Evolutionary conservation across 2,113 vertebrate species (phyloP).

Genomic region (Vanacampus margaritifer): DNA sequence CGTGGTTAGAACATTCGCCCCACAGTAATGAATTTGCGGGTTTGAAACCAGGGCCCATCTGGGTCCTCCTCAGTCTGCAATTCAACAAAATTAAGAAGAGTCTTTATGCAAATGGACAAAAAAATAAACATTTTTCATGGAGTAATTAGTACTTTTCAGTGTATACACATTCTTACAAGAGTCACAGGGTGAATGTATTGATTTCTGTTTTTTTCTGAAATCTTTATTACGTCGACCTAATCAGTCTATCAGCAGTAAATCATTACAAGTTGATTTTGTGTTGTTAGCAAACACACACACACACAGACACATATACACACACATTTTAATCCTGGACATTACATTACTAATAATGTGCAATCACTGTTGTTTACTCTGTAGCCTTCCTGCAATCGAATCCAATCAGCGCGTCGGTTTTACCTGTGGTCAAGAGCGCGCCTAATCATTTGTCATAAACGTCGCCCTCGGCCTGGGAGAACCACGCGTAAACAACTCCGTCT

Average conservation of each 20-base stretch:
- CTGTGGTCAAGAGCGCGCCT: slow-evolving; percentile 40
- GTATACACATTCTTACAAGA: neutral
- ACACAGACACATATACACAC: slow-evolving; percentile 7
- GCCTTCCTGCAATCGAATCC: slow-evolving; percentile 53
- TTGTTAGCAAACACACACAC: slow-evolving; percentile 28
- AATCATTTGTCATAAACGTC: slow-evolving; percentile 49
- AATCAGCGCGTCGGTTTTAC: slow-evolving; percentile 51
- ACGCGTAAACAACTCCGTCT: slow-evolving; percentile 9
- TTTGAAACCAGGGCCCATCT: no score
- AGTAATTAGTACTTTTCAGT: neutral
- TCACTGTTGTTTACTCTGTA: slow-evolving; percentile 60
- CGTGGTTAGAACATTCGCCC: no score
- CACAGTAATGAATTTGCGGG: no score
- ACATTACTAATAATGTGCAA: slow-evolving; percentile 57
- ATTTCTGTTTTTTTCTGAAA: neutral
- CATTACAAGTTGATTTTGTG: slow-evolving; percentile 18
- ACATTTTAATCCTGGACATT: slow-evolving; percentile 36
- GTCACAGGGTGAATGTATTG: neutral
- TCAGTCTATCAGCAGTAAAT: neutral
- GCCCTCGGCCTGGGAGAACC: slow-evolving; percentile 17
- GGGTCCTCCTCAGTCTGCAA: no score
- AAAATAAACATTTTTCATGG: no score
- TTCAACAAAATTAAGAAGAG: no score
- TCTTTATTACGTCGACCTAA: neutral
- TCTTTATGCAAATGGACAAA: no score